Conservation (phyloP, 1,140 invertebrate species). For the Nephila pilipes region DNA sequence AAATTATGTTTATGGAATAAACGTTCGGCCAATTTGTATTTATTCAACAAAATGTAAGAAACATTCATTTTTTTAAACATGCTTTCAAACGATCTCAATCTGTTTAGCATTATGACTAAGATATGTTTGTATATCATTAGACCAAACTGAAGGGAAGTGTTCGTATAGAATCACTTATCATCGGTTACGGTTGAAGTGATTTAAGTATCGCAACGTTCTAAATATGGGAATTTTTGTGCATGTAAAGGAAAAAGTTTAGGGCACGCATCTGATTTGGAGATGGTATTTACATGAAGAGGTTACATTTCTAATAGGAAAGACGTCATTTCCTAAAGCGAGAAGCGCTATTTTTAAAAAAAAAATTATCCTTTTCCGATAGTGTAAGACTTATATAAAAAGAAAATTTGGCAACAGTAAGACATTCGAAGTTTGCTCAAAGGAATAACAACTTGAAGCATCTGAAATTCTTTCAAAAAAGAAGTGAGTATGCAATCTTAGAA, state of each 20-base stretch:
- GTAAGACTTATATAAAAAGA: background rate
- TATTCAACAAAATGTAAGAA: too few species aligned
- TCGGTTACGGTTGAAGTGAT: background rate
- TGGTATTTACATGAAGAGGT: background rate
- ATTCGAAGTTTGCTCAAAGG: background rate
- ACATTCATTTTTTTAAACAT: too few species aligned
- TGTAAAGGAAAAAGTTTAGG: background rate
- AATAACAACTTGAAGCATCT: background rate
- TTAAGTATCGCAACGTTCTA: background rate
- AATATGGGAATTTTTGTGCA: background rate
- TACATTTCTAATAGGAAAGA: background rate
- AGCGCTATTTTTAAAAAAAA: background rate
- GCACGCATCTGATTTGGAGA: background rate
- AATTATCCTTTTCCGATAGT: background rate
- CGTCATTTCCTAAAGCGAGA: background rate
- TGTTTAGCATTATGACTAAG: too few species aligned
- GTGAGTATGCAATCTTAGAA: background rate
- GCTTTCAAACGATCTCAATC: too few species aligned
- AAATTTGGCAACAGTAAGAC: background rate
- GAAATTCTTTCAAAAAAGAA: background rate
- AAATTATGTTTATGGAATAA: too few species aligned
- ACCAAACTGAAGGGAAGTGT: background rate
- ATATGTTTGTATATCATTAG: background rate
- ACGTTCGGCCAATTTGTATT: too few species aligned
- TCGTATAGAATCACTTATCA: conserved; percentile 8